These are phyloP conservation scores for Podotricha telesiphe DNA, from an alignment of 2,888 invertebrate genomes.

Conservation along the genomic window DNA sequence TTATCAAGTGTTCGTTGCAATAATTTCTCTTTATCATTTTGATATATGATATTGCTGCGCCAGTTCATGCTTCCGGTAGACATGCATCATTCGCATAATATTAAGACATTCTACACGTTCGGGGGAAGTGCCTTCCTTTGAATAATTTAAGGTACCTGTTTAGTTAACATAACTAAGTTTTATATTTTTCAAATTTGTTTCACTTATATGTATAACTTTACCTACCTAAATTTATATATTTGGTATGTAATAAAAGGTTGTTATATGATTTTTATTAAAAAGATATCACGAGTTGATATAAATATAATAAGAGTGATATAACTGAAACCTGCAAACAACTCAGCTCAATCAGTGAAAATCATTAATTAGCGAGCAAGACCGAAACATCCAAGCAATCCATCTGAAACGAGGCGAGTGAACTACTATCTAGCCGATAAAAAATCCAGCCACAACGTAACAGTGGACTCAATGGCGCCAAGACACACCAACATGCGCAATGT, in stretches of 20 bases:
- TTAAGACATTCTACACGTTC: conserved; percentile 66
- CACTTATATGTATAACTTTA: too few species aligned
- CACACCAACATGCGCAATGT: conserved; percentile 28
- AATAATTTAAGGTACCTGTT: conserved; percentile 59
- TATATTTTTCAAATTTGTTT: too few species aligned
- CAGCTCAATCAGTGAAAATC: conserved; percentile 57
- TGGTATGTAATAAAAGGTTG: not conserved
- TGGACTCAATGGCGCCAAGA: conserved; percentile 49
- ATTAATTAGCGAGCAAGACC: conserved; percentile 57
- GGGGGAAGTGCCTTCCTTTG: conserved; percentile 65
- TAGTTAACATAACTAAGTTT: not conserved
- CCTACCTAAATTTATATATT: not conserved
- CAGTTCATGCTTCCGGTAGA: conserved; percentile 64
- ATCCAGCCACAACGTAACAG: conserved; percentile 49
- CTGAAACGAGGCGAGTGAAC: conserved; percentile 50
- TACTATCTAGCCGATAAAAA: conserved; percentile 51
- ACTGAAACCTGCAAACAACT: conserved; percentile 38
- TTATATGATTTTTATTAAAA: not conserved
- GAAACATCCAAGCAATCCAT: conserved; percentile 54
- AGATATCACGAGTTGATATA: not conserved
- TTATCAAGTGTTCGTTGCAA: conserved; percentile 22
- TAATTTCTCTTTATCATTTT: conserved; percentile 42
- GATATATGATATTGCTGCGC: conserved; percentile 52
- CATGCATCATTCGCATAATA: conserved; percentile 74
- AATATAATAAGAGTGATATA: conserved; percentile 5